Base-by-base conservation (phyloP, 2,797 vertebrate species). In the Microchirus variegatus region DNA sequence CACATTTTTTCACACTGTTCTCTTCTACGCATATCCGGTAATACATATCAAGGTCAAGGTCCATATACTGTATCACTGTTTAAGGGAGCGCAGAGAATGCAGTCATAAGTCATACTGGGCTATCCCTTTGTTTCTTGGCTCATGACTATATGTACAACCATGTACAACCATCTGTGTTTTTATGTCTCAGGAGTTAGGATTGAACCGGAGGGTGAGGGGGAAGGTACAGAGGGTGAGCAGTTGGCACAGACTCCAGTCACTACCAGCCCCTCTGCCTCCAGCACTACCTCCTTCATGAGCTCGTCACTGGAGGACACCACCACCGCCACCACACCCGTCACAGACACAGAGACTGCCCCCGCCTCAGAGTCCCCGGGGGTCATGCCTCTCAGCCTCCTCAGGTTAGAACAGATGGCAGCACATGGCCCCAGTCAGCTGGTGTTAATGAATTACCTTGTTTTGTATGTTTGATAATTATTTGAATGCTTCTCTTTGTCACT, bases 221-320 rank as follows among this genome's bases (percentile, higher is more conserved):
- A 98, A 73, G 77, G 57, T 0, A 80, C 74, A 1, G 96, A 98
- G 56, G 94, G 93, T 0, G 92, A 95, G 38, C 95, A 95, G 80
- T 88, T 94, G 84, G 95, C 96, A 13, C 97, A 99, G 76, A 99
- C 97, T 1, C 97, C 97, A 0, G 93, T 99, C 71, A 99, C 97
- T 56, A 99, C 97, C 38, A 99, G 97, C 80, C 97, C 97, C 10
- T 99, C 97, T 0, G 97, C 97, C 51, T 99, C 97, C 22, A 99
- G 97, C 91, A 99, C 96, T 4, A 99, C 97, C 0, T 99, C 97
- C 66, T 99, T 99, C 84, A 99, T 99, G 97, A 99, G 97, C 86
- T 99, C 96, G 73, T 99, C 97, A 0, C 88, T 99, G 76, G 97
- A 99, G 77, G 97, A 99, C 77, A 99, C 97, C 41, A 99, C 97